phyloP scores from a whole-genome alignment of 2,888 invertebrate genomes.

The Schizaphis graminum region DNA sequence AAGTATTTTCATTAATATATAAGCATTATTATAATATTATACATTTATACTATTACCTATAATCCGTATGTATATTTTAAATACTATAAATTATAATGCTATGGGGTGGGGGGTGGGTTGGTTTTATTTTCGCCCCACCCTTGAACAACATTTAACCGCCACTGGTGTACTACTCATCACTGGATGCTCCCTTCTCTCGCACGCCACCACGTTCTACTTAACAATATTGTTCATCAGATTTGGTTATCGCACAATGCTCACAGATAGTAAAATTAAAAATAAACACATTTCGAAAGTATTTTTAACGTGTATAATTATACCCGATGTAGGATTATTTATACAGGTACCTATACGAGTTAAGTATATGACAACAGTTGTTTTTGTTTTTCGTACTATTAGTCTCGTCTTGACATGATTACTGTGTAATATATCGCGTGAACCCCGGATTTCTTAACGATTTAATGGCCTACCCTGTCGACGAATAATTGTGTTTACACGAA shows the following conservation, averaged over 20 bases:
- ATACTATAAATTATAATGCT: no score
- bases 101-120: no score
- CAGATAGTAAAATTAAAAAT: background rate
- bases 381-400: background rate
- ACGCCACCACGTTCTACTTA: background rate
- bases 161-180: background rate
- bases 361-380: background rate
- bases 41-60: no score
- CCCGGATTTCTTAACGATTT: background rate
- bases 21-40: no score
- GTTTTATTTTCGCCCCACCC: no score
- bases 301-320: background rate
- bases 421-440: background rate
- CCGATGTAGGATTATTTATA: background rate
- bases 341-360: background rate
- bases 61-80: no score
- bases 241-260: background rate
- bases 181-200: background rate
- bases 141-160: no score
- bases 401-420: background rate
- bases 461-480: background rate
- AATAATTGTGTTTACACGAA: conserved; percentile 22
- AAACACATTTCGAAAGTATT: background rate
- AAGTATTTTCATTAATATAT: no score
- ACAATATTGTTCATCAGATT: background rate